These are phyloP conservation scores for Eulemur coronatus DNA, from an alignment of 2,797 vertebrate genomes.

Conservation along the genomic window DNA sequence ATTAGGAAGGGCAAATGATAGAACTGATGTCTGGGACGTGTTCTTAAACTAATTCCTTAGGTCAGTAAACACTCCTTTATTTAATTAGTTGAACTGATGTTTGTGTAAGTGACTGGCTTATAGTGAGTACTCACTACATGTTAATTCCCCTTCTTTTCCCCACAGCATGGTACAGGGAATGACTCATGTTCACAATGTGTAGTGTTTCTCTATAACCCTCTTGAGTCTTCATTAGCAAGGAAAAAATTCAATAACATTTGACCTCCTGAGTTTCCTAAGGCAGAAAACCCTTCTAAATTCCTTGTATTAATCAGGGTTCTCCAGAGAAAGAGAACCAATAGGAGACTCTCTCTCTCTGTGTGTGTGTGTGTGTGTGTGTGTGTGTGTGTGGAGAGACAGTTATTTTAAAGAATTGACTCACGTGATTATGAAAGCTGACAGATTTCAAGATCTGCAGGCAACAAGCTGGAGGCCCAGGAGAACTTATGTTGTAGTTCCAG, in stretches of 20 bases:
- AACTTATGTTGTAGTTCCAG: background rate
- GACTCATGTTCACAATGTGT: background rate
- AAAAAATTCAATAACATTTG: background rate
- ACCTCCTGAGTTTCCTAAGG: background rate
- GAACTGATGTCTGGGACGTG: background rate
- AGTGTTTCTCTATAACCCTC: conserved; percentile 39
- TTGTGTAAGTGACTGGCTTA: background rate
- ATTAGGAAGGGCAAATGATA: background rate
- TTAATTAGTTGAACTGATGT: background rate
- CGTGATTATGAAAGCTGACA: background rate
- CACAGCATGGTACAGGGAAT: background rate
- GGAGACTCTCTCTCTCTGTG: no score
- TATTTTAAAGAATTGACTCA: background rate
- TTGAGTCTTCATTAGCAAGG: background rate
- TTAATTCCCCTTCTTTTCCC: background rate
- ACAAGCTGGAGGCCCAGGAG: background rate
- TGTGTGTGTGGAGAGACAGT: background rate
- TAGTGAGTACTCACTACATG: background rate
- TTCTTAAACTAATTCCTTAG: background rate
- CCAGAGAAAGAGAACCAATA: background rate
- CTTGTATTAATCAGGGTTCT: background rate
- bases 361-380: background rate
- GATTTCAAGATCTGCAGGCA: background rate
- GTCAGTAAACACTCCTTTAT: conserved; percentile 1
- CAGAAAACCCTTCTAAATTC: background rate